These are phyloP conservation scores for Apostichopus leukothele DNA, from an alignment of 53 echinoderm and acorn worm species.

Conservation along the genomic window DNA sequence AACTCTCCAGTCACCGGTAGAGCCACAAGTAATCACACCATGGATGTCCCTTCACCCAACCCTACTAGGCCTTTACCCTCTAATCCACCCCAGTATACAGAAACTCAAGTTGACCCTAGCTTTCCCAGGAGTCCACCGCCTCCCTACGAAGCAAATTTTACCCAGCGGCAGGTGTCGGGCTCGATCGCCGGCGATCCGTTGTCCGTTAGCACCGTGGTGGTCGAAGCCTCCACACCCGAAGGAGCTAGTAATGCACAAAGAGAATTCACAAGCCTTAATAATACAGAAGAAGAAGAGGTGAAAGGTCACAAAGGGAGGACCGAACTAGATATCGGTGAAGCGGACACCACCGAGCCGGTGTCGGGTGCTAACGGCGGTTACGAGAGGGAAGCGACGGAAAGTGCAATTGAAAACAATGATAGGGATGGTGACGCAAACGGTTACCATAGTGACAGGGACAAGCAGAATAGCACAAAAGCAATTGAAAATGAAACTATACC, in stretches of 20 bases:
- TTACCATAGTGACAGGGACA: neutral
- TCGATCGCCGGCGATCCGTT: neutral
- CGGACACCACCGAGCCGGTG: neutral
- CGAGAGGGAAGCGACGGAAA: neutral
- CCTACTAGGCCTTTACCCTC: slow-evolving; percentile 3
- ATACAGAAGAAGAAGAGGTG: neutral
- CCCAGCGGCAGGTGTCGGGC: neutral
- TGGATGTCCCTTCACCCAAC: neutral
- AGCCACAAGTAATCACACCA: neutral
- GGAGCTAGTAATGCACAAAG: neutral
- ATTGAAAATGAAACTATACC: neutral
- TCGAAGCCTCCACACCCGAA: neutral
- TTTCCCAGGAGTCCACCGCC: slow-evolving; percentile 48
- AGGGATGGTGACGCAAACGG: slow-evolving; percentile 11
- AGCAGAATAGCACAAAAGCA: neutral
- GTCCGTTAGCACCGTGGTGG: neutral
- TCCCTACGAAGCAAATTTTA: slow-evolving; percentile 40
- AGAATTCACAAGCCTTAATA: neutral
- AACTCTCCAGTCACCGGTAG: neutral
- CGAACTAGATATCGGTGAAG: neutral
- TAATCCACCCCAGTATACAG: slow-evolving; percentile 36
- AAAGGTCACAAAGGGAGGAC: neutral
- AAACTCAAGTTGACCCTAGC: slow-evolving; percentile 34
- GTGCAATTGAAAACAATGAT: slow-evolving; percentile 35
- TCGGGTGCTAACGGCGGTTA: neutral